Evolutionary conservation across 2,113 vertebrate genomes (phyloP).

Genomic region (Callipepla californica): DNA sequence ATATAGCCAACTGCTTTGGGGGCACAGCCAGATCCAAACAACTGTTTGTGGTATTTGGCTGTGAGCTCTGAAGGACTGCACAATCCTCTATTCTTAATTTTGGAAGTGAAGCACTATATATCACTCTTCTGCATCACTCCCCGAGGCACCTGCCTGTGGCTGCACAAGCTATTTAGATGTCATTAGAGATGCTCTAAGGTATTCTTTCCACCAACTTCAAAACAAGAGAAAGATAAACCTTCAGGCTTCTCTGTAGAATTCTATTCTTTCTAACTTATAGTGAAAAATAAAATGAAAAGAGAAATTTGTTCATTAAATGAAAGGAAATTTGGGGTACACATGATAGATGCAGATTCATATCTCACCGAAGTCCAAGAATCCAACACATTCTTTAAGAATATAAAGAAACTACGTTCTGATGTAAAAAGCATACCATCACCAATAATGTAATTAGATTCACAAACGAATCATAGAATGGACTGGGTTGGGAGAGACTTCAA

Average conservation of each 20-base stretch:
- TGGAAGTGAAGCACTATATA: neutral
- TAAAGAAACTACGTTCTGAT: neutral
- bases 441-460: neutral
- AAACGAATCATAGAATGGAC: neutral
- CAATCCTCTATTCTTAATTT: conserved; percentile 1
- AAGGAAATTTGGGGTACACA: neutral
- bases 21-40: conserved; percentile 19
- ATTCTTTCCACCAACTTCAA: neutral
- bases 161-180: neutral
- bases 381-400: neutral
- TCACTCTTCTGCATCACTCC: neutral
- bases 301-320: neutral
- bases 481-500: neutral
- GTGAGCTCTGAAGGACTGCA: neutral
- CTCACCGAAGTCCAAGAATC: neutral
- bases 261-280: neutral
- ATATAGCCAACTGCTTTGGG: neutral
- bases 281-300: neutral
- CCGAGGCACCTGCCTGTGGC: neutral
- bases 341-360: neutral
- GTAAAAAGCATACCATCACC: neutral
- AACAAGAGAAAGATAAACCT: neutral
- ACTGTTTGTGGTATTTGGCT: conserved; percentile 26
- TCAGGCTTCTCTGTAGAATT: neutral
- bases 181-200: neutral